Evolutionary conservation across 2,113 vertebrate species (phyloP).

Genomic region (Istiophorus platypterus): DNA sequence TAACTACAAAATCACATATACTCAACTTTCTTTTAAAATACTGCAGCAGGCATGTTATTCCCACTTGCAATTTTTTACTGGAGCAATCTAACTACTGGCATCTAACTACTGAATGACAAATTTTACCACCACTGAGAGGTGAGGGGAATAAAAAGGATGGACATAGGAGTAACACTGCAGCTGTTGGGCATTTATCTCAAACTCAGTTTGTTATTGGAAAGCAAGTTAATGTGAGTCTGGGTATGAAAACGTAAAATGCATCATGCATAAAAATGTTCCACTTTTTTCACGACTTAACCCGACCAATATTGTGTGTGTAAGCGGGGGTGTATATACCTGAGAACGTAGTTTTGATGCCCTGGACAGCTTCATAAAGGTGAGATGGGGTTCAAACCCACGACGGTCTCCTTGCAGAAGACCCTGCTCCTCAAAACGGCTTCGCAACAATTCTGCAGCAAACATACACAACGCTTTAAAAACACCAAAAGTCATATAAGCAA

Average conservation of each 20-base stretch:
- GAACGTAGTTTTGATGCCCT: slow-evolving; percentile 88
- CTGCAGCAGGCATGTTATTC: not conserved
- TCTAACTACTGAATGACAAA: not conserved
- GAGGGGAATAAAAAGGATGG: not conserved
- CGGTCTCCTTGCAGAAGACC: slow-evolving; percentile 87
- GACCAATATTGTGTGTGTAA: not conserved
- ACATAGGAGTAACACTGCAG: not conserved
- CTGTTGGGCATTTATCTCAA: not conserved
- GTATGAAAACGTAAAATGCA: not conserved
- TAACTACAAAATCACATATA: not conserved
- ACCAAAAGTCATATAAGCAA: not conserved
- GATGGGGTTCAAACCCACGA: slow-evolving; percentile 91
- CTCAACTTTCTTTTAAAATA: not conserved
- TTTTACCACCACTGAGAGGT: not conserved
- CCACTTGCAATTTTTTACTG: slow-evolving; percentile 10
- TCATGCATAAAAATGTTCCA: not conserved
- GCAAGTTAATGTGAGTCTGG: no score
- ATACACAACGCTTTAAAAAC: slow-evolving; percentile 12
- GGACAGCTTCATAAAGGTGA: slow-evolving; percentile 98
- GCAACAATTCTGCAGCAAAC: slow-evolving; percentile 85
- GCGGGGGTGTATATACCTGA: slow-evolving; percentile 81
- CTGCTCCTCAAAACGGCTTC: slow-evolving; percentile 88
- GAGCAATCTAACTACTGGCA: not conserved
- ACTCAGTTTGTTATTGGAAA: not conserved
- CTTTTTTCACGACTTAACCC: not conserved